phyloP scores from a whole-genome alignment of 2,797 vertebrate genomes.

The Chloroceryle amazona region DNA sequence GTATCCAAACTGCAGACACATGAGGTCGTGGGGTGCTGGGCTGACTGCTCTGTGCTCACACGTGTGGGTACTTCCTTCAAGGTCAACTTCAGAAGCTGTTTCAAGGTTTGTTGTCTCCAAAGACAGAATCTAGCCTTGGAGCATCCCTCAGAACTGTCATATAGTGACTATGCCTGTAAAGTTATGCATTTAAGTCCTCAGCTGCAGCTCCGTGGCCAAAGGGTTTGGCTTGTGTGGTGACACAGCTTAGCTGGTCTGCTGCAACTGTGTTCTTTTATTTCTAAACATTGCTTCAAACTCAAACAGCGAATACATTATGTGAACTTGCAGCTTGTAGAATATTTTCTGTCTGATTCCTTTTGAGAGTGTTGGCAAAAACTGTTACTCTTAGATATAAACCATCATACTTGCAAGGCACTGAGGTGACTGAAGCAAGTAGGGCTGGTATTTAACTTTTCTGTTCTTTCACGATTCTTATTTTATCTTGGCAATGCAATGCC shows the following conservation, averaged over 20 bases:
- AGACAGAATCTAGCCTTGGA: not conserved
- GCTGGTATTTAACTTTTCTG: not conserved
- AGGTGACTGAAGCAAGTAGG: not conserved
- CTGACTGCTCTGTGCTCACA: not conserved
- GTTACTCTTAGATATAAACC: not conserved
- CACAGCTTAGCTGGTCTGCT: not conserved
- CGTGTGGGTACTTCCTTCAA: accelerated
- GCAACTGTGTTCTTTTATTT: not conserved
- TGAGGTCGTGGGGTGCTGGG: accelerated
- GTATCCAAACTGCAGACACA: accelerated
- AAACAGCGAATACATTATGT: not conserved
- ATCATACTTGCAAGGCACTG: not conserved
- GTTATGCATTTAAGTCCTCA: not conserved
- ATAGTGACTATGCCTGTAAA: not conserved
- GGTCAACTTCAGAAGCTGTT: not conserved
- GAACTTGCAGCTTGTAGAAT: not conserved
- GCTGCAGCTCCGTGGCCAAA: not conserved
- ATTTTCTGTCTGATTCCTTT: not conserved
- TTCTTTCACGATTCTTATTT: not conserved
- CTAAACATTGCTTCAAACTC: not conserved
- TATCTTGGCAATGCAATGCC: not conserved
- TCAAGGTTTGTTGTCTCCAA: not conserved
- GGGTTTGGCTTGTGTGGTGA: not conserved
- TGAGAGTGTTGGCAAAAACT: not conserved
- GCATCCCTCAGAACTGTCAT: not conserved